Conservation (phyloP, 2,113 vertebrate genomes). For the Romanogobio albipinnatus region DNA sequence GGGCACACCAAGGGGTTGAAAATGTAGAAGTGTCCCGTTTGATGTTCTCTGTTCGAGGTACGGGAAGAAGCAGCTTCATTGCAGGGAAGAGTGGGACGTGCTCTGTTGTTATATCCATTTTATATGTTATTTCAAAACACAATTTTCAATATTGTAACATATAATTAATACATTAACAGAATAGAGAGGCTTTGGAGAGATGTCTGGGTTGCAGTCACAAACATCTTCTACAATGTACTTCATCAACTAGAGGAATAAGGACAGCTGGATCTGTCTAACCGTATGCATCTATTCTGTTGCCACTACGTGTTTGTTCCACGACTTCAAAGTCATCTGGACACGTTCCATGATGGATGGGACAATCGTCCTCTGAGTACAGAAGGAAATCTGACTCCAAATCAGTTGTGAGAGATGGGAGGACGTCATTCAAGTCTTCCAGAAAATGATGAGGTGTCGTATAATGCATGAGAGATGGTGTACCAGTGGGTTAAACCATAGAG, state of each 20-base stretch:
- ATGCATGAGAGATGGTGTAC: too few relatives aligned
- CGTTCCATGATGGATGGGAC: slow-evolving; percentile 6
- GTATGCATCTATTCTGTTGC: not conserved
- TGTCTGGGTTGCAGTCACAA: slow-evolving; percentile 1
- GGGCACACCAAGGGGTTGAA: slow-evolving; percentile 11
- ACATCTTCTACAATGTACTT: slow-evolving; percentile 4
- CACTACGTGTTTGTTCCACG: not conserved
- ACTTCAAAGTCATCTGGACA: not conserved
- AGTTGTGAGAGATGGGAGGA: too few relatives aligned
- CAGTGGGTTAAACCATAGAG: too few relatives aligned
- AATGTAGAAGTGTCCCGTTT: not conserved
- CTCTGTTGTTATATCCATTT: not conserved
- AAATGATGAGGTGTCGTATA: too few relatives aligned
- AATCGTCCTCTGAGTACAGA: slow-evolving; percentile 16
- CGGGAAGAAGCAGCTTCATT: not conserved
- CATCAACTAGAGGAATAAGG: not conserved
- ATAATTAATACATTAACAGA: not conserved
- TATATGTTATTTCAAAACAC: not conserved
- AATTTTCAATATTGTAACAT: not conserved
- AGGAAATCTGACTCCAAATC: slow-evolving; percentile 10
- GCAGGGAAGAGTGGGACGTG: not conserved
- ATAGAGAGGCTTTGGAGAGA: slow-evolving; percentile 13
- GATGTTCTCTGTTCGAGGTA: not conserved
- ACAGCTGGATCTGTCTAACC: not conserved
- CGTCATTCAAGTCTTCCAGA: too few relatives aligned